These are phyloP conservation scores for Gallinago nigripennis DNA, from an alignment of 2,797 vertebrate genomes.

Conservation along the genomic window DNA sequence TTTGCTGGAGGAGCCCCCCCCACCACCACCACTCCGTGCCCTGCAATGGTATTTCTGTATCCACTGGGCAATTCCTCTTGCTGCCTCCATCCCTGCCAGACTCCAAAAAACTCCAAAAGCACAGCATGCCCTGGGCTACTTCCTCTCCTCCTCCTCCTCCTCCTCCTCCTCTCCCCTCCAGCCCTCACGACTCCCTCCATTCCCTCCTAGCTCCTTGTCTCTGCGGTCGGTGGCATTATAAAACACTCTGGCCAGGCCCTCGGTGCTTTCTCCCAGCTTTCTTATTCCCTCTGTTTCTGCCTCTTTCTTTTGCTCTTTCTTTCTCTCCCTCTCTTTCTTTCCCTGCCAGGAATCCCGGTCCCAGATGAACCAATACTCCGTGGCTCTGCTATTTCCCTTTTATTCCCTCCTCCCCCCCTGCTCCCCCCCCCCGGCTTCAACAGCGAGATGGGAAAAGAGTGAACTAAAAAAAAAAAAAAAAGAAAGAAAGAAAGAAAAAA, in stretches of 20 bases:
- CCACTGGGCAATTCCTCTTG: too few relatives aligned
- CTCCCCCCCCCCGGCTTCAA: constrained; percentile 7
- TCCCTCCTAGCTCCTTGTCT: not conserved
- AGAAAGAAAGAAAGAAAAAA: constrained; percentile 29
- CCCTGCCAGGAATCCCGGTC: constrained; percentile 71
- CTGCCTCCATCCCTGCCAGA: too few relatives aligned
- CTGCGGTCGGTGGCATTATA: not conserved
- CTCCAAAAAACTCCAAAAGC: not conserved
- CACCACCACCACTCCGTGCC: too few relatives aligned
- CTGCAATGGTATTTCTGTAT: too few relatives aligned
- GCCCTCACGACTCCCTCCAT: not conserved
- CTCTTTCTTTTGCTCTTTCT: constrained; percentile 14
- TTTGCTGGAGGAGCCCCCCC: not conserved
- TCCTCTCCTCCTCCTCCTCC: not conserved
- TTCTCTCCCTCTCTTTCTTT: constrained; percentile 47
- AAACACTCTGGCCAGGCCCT: not conserved
- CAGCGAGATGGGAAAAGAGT: constrained; percentile 68
- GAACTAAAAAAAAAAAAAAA: constrained; percentile 47
- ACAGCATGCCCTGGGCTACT: not conserved
- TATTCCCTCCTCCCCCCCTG: not conserved
- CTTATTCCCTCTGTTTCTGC: not conserved
- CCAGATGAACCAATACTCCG: constrained; percentile 64
- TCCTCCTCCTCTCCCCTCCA: not conserved
- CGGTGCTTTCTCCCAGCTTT: not conserved
- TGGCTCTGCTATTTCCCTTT: constrained; percentile 62